Evolutionary conservation across 2,888 invertebrate species (phyloP), one percentile per base, ranked within the genome.

Genomic region (Hirtodrosophila confusa): DNA sequence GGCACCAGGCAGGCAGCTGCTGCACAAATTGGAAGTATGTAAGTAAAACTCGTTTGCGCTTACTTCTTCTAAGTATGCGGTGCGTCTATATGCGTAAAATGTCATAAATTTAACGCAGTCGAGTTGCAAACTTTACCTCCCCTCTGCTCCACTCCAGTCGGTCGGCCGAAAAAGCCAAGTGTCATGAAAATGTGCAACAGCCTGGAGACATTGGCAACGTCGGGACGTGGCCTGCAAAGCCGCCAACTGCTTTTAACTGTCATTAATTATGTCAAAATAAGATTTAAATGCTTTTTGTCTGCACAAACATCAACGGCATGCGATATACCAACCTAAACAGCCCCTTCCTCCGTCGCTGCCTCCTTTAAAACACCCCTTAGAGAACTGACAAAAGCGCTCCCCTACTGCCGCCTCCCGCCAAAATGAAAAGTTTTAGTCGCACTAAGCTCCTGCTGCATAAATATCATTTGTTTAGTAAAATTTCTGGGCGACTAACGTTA

Each of bases 251-350:
- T 87, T 87, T 87, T 87, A 86, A 83, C 86, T 86, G 89, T 88
- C 88, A 87, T 88, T 88, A 88, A 86, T 88, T 88, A 87, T 88
- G 88, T 87, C 88, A 87, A 87, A 86, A 86, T 86, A 84, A 84
- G 85, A 85, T 86, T 86, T 84, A 84, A 84, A 86, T 86, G 86
- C 82, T 84, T 84, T 82, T 86, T 87, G 88, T 88, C 83, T 88
- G 76, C 60, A 62, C 86, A 88, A 82, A 86, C 88, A 82, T 70
- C 83, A 54, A 39, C 61, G 64, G 51, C 54, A 31, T 67, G 56
- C 67, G 72, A 62, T 58, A 58, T 48, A 66, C 51, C 51, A 44
- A 36, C 43, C 57, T 35, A 47, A 40, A 58, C 53, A 47, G 17
- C 44, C 35, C 4, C 41, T 27, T 27, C 51, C 24, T 11, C 27